These are phyloP conservation scores for Dynastes grantii DNA, from an alignment of 2,888 invertebrate species.

Conservation along the genomic window DNA sequence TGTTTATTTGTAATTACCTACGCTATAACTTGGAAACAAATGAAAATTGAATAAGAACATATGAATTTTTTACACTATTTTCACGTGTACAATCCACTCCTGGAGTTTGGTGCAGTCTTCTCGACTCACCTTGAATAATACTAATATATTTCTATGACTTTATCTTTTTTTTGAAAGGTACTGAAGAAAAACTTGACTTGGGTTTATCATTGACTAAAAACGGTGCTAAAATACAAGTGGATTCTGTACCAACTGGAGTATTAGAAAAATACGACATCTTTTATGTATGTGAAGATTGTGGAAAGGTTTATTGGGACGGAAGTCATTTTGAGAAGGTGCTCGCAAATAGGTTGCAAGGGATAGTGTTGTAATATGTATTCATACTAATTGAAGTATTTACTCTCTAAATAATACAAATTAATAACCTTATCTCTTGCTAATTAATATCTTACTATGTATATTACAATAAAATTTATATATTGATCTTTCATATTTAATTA, in stretches of 20 bases:
- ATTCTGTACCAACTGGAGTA: constrained; percentile 65
- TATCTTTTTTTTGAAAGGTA: constrained; percentile 59
- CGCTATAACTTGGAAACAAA: too few species aligned
- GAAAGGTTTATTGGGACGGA: constrained; percentile 83
- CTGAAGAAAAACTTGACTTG: constrained; percentile 67
- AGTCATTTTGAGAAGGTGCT: constrained; percentile 66
- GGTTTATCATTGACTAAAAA: constrained; percentile 72
- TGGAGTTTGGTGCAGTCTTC: too few species aligned
- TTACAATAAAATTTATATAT: constrained; percentile 51
- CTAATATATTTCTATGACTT: neutral
- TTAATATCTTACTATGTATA: constrained; percentile 44
- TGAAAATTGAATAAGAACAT: too few species aligned
- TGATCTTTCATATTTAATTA: constrained; percentile 36
- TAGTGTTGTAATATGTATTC: constrained; percentile 58
- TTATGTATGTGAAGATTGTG: constrained; percentile 82
- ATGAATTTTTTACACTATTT: too few species aligned
- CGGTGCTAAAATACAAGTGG: constrained; percentile 74
- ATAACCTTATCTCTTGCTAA: constrained; percentile 38
- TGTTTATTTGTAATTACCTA: too few species aligned
- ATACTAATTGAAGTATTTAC: constrained; percentile 39
- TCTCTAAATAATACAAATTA: constrained; percentile 38
- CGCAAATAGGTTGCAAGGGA: constrained; percentile 64
- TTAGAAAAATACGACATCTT: constrained; percentile 71
- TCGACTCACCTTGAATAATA: too few species aligned
- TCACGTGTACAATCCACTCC: too few species aligned